Base-by-base conservation (phyloP, 1,140 invertebrate genomes). In the Odontomachus brunneus region DNA sequence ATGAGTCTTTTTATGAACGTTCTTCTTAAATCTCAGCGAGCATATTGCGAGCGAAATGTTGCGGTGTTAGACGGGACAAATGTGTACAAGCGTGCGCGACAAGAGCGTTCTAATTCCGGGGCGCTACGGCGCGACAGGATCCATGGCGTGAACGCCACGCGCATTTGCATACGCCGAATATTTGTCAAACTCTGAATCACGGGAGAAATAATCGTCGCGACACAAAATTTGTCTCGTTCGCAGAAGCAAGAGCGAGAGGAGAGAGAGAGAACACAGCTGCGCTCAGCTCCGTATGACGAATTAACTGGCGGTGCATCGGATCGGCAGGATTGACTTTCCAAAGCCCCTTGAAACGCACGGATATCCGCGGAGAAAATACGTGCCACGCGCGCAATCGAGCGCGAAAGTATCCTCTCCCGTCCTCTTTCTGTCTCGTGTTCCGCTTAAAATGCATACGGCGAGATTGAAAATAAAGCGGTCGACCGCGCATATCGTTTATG, bases 81-180 rank as follows among this genome's bases (percentile, higher is more conserved):
- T 33, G 57, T 19, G 22, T 78, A 75, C 55, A 73, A 63, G 19
- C 44, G 49, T 55, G 19, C 44, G 49, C 48, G 57, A 76, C 60
- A 75, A 65, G 9, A 11, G 38, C 67, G 49, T 24, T 76, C 69
- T 48, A 38, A 80, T 62, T 49, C 62, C 9, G 26, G 22, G 55
- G 67, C 62, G 19, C 53, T 49, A 53, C 9, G 26, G 22, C 65
- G 67, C 62, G 19, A 62, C 66, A 76, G 66, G 66, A 76, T 76
- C 66, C 29, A 9, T 55, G 60, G 48, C 48, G 51, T 51, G 60
- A 51, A 44, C 33, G n/a, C 29, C 9, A 17, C 59, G 75, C 53
- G 71, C 69, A 80, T 82, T 78, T 80, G 65, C 75, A 80, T 80
- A 71, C 65, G 75, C 33, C 53, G 75, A 71, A 69, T 71, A 80